Evolutionary conservation across 1,140 invertebrate genomes (phyloP).

Genomic region (Bacillus rossius): DNA sequence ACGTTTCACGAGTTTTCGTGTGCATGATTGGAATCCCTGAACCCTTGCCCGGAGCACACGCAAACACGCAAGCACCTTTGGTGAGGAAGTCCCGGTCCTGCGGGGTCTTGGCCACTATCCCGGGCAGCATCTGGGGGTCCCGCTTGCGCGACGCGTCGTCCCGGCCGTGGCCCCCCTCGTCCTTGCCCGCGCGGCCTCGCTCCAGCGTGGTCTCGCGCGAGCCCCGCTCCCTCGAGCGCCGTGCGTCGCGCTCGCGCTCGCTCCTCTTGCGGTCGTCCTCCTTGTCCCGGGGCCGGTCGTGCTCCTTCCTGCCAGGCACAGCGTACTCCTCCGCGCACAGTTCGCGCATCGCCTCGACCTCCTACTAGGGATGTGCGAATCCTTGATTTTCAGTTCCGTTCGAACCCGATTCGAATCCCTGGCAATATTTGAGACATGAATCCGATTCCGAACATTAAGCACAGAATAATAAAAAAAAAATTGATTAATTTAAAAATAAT

Average conservation of each 20-base stretch:
- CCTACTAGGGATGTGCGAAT: no score
- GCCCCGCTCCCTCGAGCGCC: neutral
- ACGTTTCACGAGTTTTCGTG: no score
- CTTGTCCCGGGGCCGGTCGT: constrained; percentile 13
- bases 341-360: no score
- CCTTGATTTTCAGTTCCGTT: no score
- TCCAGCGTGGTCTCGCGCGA: neutral
- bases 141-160: constrained; percentile 6
- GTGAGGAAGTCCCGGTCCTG: constrained; percentile 9
- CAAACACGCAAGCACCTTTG: no score
- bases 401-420: no score
- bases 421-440: no score
- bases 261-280: constrained; percentile 22
- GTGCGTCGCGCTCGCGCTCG: neutral
- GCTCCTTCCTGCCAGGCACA: constrained; percentile 12
- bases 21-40: no score
- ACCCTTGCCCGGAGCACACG: no score
- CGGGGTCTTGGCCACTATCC: constrained; percentile 7
- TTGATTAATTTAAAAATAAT: no score
- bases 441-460: neutral
- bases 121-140: constrained; percentile 9
- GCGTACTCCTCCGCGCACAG: no score
- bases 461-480: no score
- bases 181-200: constrained; percentile 5
- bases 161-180: constrained; percentile 2